phyloP scores from a whole-genome alignment of 2,113 vertebrate species.

The Harpagus bidentatus region DNA sequence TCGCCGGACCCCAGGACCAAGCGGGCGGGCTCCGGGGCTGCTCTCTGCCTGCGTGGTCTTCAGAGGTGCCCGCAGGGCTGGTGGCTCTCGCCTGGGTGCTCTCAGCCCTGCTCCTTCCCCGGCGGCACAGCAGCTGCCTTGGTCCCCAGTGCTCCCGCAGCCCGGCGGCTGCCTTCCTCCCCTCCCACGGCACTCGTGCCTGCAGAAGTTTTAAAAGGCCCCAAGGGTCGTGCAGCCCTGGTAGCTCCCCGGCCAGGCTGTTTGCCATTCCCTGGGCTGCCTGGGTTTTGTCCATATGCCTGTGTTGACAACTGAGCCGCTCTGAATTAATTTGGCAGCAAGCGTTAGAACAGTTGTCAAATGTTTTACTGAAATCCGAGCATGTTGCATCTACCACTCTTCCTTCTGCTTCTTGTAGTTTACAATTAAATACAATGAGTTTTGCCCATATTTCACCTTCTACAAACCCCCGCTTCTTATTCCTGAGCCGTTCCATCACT shows the following conservation, averaged over 20 bases:
- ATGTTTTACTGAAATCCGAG: conserved; percentile 39
- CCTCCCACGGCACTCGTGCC: accelerated
- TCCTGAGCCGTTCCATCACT: neutral
- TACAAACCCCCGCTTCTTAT: neutral
- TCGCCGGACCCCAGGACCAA: accelerated
- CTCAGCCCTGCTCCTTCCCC: neutral
- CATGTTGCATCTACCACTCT: conserved; percentile 43
- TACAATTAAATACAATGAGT: conserved; percentile 27
- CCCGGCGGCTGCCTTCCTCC: accelerated
- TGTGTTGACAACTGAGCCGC: conserved; percentile 11
- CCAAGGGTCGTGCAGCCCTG: neutral
- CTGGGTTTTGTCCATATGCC: conserved; percentile 44
- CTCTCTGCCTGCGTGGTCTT: accelerated
- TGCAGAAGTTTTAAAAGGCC: neutral
- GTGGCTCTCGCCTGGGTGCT: neutral
- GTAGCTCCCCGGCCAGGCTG: neutral
- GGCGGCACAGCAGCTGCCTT: neutral
- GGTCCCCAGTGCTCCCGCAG: neutral
- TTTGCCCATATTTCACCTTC: conserved; percentile 40
- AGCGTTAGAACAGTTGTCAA: conserved; percentile 45
- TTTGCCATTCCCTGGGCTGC: neutral
- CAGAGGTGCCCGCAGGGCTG: accelerated
- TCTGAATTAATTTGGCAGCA: conserved; percentile 55
- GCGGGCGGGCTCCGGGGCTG: neutral
- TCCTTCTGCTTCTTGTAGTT: conserved; percentile 42